Evolutionary conservation across 2,888 invertebrate species (phyloP).

Genomic region (Sacculina carcini): DNA sequence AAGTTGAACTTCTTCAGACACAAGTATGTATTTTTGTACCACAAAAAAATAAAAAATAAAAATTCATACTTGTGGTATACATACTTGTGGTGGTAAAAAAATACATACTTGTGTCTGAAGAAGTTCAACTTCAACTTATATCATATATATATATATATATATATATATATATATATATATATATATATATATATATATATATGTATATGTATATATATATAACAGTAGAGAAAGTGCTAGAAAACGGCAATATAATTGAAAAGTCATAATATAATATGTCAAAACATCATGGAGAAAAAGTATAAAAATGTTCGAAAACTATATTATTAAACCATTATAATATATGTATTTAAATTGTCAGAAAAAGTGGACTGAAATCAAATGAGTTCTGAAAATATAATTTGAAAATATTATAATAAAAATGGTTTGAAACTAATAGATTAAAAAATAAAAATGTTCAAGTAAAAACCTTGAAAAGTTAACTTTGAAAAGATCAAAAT

Average conservation of each 20-base stretch:
- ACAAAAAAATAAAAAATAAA: neutral
- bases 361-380: too few relatives aligned
- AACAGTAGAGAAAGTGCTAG: neutral
- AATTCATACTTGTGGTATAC: neutral
- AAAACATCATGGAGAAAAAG: neutral
- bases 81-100: neutral
- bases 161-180: slow-evolving; percentile 4
- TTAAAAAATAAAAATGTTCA: too few relatives aligned
- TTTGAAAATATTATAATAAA: too few relatives aligned
- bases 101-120: too few relatives aligned
- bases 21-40: too few relatives aligned
- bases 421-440: too few relatives aligned
- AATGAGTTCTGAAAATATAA: too few relatives aligned
- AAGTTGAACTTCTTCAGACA: too few relatives aligned
- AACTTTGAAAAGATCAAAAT: too few relatives aligned
- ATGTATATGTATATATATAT: neutral
- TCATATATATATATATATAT: neutral
- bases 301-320: neutral
- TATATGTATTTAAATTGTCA: neutral
- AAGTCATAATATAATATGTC: neutral
- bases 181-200: slow-evolving; percentile 7
- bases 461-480: too few relatives aligned
- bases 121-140: too few relatives aligned
- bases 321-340: neutral
- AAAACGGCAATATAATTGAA: neutral